Percentiles rank a stretch among this genome's conserved stretches.
These are phyloP conservation scores for Brachyptera putata DNA, from an alignment of 2,888 invertebrate species.

Conservation along the genomic window DNA sequence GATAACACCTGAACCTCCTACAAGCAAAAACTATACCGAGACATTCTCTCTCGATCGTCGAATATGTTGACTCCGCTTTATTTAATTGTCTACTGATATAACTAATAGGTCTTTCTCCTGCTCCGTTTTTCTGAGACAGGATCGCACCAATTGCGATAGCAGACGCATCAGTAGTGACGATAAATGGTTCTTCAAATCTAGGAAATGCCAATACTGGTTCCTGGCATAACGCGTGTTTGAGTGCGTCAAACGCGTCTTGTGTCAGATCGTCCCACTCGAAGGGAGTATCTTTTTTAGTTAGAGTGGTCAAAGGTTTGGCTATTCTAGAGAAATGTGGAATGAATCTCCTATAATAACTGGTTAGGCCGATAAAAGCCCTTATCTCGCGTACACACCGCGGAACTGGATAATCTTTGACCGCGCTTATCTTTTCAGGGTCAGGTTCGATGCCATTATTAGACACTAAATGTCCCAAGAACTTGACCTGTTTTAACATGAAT, in stretches of 20 bases:
- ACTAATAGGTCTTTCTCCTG: constrained; percentile 24
- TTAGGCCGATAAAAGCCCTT: background rate
- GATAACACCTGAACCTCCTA: constrained; percentile 25
- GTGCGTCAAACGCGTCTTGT: background rate
- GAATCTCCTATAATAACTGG: constrained; percentile 1
- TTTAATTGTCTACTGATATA: constrained; percentile 22
- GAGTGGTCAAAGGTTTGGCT: background rate
- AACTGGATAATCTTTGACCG: background rate
- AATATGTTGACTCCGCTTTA: constrained; percentile 16
- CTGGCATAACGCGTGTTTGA: background rate
- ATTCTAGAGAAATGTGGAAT: background rate
- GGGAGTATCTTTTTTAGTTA: background rate
- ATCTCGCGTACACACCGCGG: background rate
- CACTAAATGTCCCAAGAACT: background rate
- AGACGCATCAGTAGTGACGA: constrained; percentile 25
- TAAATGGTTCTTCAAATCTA: background rate
- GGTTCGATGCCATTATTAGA: background rate
- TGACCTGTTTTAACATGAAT: background rate
- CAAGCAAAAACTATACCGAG: constrained; percentile 22
- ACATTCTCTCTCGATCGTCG: constrained; percentile 26
- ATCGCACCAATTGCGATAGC: constrained; percentile 28
- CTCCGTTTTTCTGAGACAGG: constrained; percentile 17
- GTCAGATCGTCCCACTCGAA: background rate
- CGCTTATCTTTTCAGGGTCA: background rate
- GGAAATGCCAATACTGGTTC: background rate